These are phyloP conservation scores for Paracanthobrama guichenoti DNA, from an alignment of 2,113 vertebrate genomes.

Conservation along the genomic window DNA sequence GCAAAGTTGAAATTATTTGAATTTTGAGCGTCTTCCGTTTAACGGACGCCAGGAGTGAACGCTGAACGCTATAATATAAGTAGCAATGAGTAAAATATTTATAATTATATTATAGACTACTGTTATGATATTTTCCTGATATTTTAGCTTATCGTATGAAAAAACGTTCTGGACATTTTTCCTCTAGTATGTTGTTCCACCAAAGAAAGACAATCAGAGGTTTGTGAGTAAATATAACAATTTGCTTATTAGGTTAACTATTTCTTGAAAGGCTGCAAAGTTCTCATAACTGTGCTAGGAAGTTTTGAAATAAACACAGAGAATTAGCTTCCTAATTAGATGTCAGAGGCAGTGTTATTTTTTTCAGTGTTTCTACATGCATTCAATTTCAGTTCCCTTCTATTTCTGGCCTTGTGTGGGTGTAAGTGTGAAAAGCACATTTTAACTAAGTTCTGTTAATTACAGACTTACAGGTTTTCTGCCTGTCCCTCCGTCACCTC, in stretches of 20 bases:
- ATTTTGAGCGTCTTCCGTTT: background rate
- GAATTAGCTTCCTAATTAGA: background rate
- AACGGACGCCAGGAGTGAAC: background rate
- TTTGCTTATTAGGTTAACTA: background rate
- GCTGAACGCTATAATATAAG: too few relatives aligned
- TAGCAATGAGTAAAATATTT: too few relatives aligned
- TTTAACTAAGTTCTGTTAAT: background rate
- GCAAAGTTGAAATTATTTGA: background rate
- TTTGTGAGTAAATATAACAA: background rate
- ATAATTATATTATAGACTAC: background rate
- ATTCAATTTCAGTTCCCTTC: background rate
- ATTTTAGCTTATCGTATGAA: background rate
- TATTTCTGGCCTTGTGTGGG: constrained; percentile 10
- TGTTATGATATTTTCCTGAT: background rate
- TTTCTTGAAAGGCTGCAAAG: background rate
- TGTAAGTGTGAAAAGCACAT: constrained; percentile 13
- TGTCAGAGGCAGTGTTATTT: background rate
- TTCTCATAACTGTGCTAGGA: background rate
- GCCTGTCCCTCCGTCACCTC: background rate
- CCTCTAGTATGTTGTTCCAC: background rate
- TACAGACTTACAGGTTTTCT: background rate
- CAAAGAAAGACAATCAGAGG: background rate
- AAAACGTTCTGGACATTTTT: background rate
- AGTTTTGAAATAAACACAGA: background rate
- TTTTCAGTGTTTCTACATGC: background rate